Evolutionary conservation across 2,113 vertebrate genomes (phyloP).

Genomic region (Notechis scutatus): DNA sequence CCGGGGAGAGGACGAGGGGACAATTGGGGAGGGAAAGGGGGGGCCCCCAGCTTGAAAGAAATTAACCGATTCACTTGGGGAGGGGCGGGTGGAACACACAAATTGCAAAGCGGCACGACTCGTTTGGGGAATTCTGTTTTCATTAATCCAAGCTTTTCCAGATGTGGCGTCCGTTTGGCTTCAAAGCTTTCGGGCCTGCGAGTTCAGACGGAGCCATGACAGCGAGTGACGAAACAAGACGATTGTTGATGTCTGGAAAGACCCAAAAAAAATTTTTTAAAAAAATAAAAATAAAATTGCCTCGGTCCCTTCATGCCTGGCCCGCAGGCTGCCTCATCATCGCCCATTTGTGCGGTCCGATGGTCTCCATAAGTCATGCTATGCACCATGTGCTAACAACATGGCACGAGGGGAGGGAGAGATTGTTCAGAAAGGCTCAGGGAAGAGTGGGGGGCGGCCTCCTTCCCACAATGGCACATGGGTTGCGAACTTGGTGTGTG

Average conservation of each 20-base stretch:
- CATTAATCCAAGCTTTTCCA: slow-evolving; percentile 67
- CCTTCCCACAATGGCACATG: neutral
- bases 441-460: too few species aligned
- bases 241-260: slow-evolving; percentile 61
- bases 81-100: slow-evolving; percentile 60
- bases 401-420: slow-evolving; percentile 41
- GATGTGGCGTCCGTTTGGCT: slow-evolving; percentile 70
- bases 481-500: neutral
- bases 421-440: neutral
- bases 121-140: slow-evolving; percentile 64
- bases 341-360: slow-evolving; percentile 47
- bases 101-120: slow-evolving; percentile 55
- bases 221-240: slow-evolving; percentile 47
- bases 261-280: neutral
- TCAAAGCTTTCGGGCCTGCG: slow-evolving; percentile 67
- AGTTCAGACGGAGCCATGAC: slow-evolving; percentile 60
- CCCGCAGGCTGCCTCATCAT: neutral
- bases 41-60: slow-evolving; percentile 47
- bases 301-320: slow-evolving; percentile 6
- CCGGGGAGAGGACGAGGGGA: neutral
- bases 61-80: slow-evolving; percentile 58
- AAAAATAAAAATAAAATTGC: neutral
- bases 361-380: slow-evolving; percentile 55
- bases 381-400: slow-evolving; percentile 64
- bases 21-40: neutral